phyloP scores from a whole-genome alignment of 2,113 vertebrate genomes.

The Pedionomus torquatus region DNA sequence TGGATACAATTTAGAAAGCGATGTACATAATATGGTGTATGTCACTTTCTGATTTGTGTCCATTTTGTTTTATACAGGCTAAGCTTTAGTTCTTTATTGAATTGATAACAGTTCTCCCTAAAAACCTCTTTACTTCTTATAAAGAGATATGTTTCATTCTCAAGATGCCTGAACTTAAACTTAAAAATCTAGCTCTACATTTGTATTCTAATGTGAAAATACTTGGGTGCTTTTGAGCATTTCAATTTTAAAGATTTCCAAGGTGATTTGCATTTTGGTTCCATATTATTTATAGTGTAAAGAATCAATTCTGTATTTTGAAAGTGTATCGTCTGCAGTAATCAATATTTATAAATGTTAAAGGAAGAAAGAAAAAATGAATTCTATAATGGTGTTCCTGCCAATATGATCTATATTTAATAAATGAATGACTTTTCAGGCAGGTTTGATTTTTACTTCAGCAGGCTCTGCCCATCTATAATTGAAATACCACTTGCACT shows the following conservation, averaged over 20 bases:
- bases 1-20: neutral
- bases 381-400: neutral
- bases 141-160: neutral
- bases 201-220: neutral
- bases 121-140: neutral
- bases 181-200: neutral
- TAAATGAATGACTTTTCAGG: slow-evolving; percentile 15
- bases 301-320: neutral
- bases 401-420: neutral
- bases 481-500: slow-evolving; percentile 17
- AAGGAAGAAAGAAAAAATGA: neutral
- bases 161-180: neutral
- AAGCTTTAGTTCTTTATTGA: neutral
- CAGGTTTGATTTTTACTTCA: neutral
- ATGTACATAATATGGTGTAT: neutral
- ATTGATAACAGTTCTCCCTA: neutral
- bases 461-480: neutral
- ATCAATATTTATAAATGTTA: slow-evolving; percentile 15
- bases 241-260: neutral
- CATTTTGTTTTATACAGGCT: neutral
- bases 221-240: neutral
- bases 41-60: neutral
- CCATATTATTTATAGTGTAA: neutral
- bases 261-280: neutral
- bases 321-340: neutral